Evolutionary conservation across 2,888 invertebrate genomes (phyloP), one percentile per base, ranked within the genome.

Genomic region (Torymus texanus): DNA sequence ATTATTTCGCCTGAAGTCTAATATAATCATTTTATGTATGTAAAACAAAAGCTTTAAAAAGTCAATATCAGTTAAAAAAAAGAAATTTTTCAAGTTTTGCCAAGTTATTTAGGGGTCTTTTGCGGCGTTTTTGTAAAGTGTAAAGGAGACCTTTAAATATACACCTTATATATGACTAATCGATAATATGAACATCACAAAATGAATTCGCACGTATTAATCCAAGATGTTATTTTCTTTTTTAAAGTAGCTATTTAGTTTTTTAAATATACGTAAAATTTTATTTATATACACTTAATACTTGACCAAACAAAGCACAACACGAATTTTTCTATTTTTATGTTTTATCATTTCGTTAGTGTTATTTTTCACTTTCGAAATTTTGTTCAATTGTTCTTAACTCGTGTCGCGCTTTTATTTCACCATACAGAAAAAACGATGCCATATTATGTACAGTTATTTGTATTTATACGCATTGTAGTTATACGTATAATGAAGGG

Each of bases 361-460:
- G 41, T 50, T 14, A 41, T 21, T 65, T 56, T 65, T 0, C 3
- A 24, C 59, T 70, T 8, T 16, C 16, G 21, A 16, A 67, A 29
- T 53, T 73, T 61, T 62, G 51, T 16, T 41, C 41, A 41, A 41
- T 41, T 41, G 41, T 41, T 41, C 41, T 41, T 41, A 58, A 53
- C 16, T 75, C 55, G 21, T 66, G 51, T 75, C 10, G 59, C 65
- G 66, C 61, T 79, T 79, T 71, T 18, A 18, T 75, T 53, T 72
- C 67, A 65, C 11, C 50, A 12, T 21, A 50, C 16, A 71, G 18
- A 68, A 55, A 78, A 76, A 72, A 59, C 29, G 63, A 80, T 72
- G 79, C 79, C 79, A 80, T 75, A 79, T 79, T 56, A 58, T 75
- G 59, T 70, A 75, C 58, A 78, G 51, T 74, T 75, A 73, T 68